Conservation (phyloP, 2,113 vertebrate genomes). For the Pitta sordida region DNA sequence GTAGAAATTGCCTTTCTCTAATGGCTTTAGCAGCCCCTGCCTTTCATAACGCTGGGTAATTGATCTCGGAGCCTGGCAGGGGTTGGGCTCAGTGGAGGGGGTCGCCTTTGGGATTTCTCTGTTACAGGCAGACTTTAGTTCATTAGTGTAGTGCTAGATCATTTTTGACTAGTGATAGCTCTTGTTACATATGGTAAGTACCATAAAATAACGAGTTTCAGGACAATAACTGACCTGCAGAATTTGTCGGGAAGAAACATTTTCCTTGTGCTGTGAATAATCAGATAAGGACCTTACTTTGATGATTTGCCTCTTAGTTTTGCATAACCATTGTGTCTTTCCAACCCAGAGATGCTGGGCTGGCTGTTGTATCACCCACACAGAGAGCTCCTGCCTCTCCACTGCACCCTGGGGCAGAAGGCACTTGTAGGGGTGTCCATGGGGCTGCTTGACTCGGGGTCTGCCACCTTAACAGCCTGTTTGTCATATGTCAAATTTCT, state of each 20-base stretch:
- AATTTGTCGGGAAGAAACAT: background rate
- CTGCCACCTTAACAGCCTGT: background rate
- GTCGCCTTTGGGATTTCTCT: conserved; percentile 4
- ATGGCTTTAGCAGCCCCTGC: conserved; percentile 48
- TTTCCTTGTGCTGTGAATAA: background rate
- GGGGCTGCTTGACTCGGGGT: background rate
- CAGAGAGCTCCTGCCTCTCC: background rate
- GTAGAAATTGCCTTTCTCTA: conserved; percentile 45
- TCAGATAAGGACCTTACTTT: background rate
- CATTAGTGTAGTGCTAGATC: background rate
- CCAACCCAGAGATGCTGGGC: background rate
- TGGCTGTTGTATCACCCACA: background rate
- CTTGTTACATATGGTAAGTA: background rate
- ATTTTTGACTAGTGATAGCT: background rate
- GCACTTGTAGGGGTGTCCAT: background rate
- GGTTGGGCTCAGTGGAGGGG: background rate
- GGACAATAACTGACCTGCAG: background rate
- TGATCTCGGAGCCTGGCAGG: conserved; percentile 28
- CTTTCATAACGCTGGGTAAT: conserved; percentile 46
- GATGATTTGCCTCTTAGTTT: background rate
- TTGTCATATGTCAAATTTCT: background rate
- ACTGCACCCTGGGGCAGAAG: background rate
- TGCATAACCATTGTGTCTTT: background rate
- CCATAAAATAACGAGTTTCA: background rate
- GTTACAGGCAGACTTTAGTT: background rate